A percentile compares a stretch with the other conserved stretches of the same genome.
Evolutionary conservation across 35 echinoderm and acorn worm genomes (phyloP).

Genomic region (Ophiothrix spiculata): DNA sequence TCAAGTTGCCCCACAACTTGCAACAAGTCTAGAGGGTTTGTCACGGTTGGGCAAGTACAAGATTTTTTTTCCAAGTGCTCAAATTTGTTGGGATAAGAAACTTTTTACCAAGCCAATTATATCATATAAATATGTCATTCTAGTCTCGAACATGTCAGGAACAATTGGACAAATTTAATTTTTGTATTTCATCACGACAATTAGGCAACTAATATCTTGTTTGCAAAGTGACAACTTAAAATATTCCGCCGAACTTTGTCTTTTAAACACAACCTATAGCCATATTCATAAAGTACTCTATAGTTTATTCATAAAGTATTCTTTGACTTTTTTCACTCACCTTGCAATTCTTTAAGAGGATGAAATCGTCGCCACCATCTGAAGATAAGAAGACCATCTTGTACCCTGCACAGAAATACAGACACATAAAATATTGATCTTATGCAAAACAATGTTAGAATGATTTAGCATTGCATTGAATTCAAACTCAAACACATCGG

Average conservation of each 20-base stretch:
- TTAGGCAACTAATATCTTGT: neutral
- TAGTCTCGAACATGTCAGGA: neutral
- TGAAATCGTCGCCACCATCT: constrained; percentile 86
- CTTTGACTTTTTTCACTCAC: constrained; percentile 25
- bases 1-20: no score
- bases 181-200: neutral
- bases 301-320: neutral
- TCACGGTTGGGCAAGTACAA: no score
- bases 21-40: no score
- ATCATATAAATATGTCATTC: no score
- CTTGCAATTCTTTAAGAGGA: constrained; percentile 52
- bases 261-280: neutral
- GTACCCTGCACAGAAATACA: constrained; percentile 41
- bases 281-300: neutral
- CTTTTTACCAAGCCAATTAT: no score
- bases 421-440: no score
- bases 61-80: no score
- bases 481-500: no score
- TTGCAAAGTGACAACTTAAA: neutral
- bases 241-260: neutral
- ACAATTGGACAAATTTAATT: neutral
- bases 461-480: no score
- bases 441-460: no score
- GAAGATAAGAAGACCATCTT: constrained; percentile 81
- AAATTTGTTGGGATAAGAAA: no score